phyloP scores from a whole-genome alignment of 2,113 vertebrate species.

The Zosterops borbonicus region DNA sequence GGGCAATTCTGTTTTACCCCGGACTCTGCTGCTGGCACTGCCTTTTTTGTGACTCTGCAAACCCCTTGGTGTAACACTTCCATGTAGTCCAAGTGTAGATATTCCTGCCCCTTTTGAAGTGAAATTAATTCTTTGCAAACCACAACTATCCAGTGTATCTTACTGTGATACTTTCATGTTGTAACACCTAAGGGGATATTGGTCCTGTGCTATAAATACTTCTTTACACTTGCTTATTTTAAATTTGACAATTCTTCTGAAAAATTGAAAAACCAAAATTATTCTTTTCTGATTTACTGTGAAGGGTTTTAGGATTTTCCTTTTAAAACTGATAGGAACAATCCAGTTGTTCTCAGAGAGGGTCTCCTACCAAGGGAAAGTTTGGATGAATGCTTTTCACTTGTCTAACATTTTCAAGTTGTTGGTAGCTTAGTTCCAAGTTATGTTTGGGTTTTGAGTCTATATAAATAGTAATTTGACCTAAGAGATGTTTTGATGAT shows the following conservation, averaged over 20 bases:
- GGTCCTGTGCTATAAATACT: neutral
- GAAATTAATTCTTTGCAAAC: neutral
- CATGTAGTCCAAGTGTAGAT: neutral
- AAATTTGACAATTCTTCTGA: neutral
- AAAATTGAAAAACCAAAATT: neutral
- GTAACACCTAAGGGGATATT: neutral
- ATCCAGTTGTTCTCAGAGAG: neutral
- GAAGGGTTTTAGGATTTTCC: neutral
- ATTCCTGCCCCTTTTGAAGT: neutral
- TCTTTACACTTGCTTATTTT: neutral
- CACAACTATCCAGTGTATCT: neutral
- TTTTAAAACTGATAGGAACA: neutral
- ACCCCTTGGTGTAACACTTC: neutral
- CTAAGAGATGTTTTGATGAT: neutral
- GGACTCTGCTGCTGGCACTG: neutral
- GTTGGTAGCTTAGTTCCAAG: neutral
- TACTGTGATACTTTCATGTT: neutral
- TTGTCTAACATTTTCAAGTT: neutral
- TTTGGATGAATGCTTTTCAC: neutral
- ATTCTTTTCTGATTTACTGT: fast-evolving
- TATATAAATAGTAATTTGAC: neutral
- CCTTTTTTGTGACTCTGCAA: neutral
- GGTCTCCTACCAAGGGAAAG: neutral
- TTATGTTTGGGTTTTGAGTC: neutral
- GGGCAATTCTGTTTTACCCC: neutral